These are phyloP conservation scores for Mesopsocus fuscifrons DNA, from an alignment of 2,888 invertebrate species.

Conservation along the genomic window DNA sequence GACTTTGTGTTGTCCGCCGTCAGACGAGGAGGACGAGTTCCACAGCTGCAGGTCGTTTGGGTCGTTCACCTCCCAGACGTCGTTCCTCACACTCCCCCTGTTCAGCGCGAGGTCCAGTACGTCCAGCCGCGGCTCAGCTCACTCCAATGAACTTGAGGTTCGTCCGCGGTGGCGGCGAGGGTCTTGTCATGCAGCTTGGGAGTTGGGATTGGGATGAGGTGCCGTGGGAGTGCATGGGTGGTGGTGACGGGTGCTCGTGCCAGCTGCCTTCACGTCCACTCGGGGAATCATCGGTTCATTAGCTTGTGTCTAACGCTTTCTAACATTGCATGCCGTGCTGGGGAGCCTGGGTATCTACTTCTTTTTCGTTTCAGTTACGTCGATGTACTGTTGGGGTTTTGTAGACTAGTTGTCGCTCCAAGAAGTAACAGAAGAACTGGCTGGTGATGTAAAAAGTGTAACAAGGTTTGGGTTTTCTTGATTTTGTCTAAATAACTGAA, in stretches of 20 bases:
- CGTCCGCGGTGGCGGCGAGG: background rate
- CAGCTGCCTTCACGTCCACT: too few species aligned
- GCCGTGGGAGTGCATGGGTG: conserved; percentile 3
- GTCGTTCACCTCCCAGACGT: background rate
- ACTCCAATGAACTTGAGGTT: conserved; percentile 1
- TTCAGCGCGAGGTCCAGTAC: conserved; percentile 5
- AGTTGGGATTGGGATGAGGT: conserved; percentile 1
- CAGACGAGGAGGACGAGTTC: conserved; percentile 7
- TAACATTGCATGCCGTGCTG: too few species aligned
- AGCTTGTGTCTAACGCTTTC: too few species aligned
- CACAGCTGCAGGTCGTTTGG: conserved; percentile 7
- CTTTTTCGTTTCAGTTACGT: too few species aligned
- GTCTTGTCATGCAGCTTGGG: too few species aligned
- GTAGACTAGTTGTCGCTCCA: too few species aligned
- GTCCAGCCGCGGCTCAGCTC: background rate
- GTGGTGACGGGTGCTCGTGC: too few species aligned
- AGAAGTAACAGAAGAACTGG: too few species aligned
- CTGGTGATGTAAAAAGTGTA: background rate
- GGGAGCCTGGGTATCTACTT: too few species aligned
- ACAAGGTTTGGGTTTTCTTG: background rate
- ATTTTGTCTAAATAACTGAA: background rate
- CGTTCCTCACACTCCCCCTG: background rate
- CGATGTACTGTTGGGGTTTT: too few species aligned
- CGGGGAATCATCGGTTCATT: too few species aligned
- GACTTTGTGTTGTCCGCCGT: conserved; percentile 3